These are phyloP conservation scores for Phataginus tricuspis DNA, from an alignment of 2,797 vertebrate genomes.

Conservation along the genomic window DNA sequence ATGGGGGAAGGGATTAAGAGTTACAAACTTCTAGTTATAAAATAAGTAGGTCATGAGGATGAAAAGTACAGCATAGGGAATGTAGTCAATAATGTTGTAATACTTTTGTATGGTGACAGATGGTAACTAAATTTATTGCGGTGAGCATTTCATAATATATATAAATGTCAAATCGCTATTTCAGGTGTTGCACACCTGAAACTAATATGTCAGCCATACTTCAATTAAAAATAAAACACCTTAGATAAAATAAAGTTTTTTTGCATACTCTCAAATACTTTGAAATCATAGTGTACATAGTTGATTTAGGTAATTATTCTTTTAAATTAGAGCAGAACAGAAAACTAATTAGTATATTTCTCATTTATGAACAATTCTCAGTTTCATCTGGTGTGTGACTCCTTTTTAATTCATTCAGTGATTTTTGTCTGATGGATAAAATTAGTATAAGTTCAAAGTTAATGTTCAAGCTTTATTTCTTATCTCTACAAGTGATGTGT, in stretches of 20 bases:
- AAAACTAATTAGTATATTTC: constrained; percentile 3
- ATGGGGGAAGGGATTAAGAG: too few species aligned
- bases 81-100: too few species aligned
- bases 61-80: too few species aligned
- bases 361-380: constrained; percentile 40
- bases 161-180: too few species aligned
- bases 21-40: too few species aligned
- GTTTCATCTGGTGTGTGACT: constrained; percentile 45
- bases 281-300: constrained; percentile 55
- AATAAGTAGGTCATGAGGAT: too few species aligned
- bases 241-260: constrained; percentile 46
- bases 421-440: constrained; percentile 52
- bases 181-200: too few species aligned
- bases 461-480: constrained; percentile 32
- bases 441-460: constrained; percentile 30
- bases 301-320: constrained; percentile 52
- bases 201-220: too few species aligned
- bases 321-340: constrained; percentile 45
- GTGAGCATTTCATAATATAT: too few species aligned
- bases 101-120: too few species aligned
- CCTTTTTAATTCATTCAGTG: constrained; percentile 37
- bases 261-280: background rate
- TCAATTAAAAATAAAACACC: background rate
- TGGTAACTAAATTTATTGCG: too few species aligned
- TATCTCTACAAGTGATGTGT: background rate